Evolutionary conservation across 2,797 vertebrate genomes (phyloP).

Genomic region (Typhlichthys eigenmanni): DNA sequence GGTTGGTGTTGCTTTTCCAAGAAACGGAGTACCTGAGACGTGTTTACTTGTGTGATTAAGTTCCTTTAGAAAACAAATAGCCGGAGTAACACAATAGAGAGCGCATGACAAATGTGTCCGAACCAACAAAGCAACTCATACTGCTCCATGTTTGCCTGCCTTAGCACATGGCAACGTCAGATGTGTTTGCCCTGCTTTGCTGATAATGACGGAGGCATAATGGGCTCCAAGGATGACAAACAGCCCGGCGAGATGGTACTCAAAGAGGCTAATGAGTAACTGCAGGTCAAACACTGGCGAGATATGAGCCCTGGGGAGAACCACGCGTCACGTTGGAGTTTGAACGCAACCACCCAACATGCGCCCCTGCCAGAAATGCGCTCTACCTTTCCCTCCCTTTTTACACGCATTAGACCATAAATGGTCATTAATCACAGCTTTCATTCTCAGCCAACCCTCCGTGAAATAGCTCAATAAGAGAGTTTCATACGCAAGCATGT

Average conservation of each 20-base stretch:
- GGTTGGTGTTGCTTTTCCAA: too few species aligned
- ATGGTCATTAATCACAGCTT: constrained; percentile 71
- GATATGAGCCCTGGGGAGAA: constrained; percentile 29
- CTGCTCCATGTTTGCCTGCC: constrained; percentile 37
- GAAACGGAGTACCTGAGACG: too few species aligned
- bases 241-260: constrained; percentile 49
- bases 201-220: constrained; percentile 59
- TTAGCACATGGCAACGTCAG: constrained; percentile 36
- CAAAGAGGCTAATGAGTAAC: constrained; percentile 74
- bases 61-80: constrained; percentile 20
- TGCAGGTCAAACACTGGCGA: constrained; percentile 62
- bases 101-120: constrained; percentile 45
- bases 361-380: constrained; percentile 35
- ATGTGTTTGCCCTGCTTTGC: constrained; percentile 60
- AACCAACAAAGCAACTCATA: constrained; percentile 23
- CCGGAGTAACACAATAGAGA: constrained; percentile 30
- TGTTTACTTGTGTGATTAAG: too few species aligned
- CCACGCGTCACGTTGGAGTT: constrained; percentile 15
- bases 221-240: constrained; percentile 67
- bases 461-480: constrained; percentile 24
- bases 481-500: constrained; percentile 11
- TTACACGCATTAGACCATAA: constrained; percentile 62
- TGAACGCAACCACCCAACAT: constrained; percentile 23
- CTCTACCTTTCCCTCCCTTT: constrained; percentile 57
- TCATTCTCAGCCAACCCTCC: constrained; percentile 31